Conservation (phyloP, 2,888 invertebrate genomes). For the Crossocerus cetratus region DNA sequence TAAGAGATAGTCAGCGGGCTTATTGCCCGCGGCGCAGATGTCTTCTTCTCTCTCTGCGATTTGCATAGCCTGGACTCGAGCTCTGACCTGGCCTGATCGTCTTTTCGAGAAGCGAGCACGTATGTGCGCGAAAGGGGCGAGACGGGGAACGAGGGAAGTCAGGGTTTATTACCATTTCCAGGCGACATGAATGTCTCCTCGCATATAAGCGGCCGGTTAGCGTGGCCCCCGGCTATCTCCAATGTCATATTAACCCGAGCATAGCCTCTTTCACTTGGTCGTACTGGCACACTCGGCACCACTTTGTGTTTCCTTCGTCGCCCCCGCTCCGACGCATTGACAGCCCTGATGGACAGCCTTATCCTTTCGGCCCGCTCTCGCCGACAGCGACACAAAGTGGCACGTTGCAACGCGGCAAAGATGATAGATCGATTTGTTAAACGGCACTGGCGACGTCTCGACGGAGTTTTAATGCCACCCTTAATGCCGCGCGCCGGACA, state of each 20-base stretch:
- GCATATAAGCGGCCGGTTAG: background rate
- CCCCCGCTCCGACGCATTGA: background rate
- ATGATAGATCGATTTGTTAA: background rate
- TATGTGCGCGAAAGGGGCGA: no score
- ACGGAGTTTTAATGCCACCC: background rate
- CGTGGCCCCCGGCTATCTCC: background rate
- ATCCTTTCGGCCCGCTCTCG: background rate
- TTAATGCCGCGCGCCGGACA: background rate
- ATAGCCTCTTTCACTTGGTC: background rate
- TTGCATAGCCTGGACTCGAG: no score
- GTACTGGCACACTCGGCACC: background rate
- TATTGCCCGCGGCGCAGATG: no score
- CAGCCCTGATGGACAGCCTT: background rate
- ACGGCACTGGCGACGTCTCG: background rate
- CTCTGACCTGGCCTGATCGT: no score
- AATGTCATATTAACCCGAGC: constrained; percentile 6
- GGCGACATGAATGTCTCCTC: no score
- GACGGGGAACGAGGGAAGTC: no score
- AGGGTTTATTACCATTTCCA: no score
- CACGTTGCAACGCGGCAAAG: background rate
- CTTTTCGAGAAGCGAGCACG: no score
- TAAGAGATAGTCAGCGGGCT: no score
- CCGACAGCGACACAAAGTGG: background rate
- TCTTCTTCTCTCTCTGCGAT: no score
- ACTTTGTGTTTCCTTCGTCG: background rate